Base-by-base conservation (phyloP, 2,113 vertebrate genomes). In the Sakesphorus luctuosus region DNA sequence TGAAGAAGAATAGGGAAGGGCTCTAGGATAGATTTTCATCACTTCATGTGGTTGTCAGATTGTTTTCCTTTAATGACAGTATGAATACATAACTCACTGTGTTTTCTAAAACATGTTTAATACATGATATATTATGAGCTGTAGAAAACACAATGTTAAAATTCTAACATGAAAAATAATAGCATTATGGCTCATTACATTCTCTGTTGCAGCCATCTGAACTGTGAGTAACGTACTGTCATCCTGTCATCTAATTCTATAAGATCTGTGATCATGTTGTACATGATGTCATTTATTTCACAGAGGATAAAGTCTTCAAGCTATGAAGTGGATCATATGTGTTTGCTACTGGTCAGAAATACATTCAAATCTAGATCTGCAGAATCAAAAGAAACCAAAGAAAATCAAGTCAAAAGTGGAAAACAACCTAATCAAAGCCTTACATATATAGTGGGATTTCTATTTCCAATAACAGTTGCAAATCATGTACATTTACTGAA, bases 81-180 rank as follows among this genome's bases (percentile, higher is more conserved):
- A 89, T 87, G 71, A 95, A 97, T 94, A 92, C 56, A 83, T 74
- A 96, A 96, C 63, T 96, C 58, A 79, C 85, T 55, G 72, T 74
- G 24, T 66, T 94, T 97, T 96, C 93, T 78, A 72, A 83, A 91
- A 89, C 76, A 97, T 94, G 90, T 97, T 98, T 98, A 97, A 98
- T 97, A 92, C 77, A 96, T 96, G 91, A 84, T 97, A 92, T 97
- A 97, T 97, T 97, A 97, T 97, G 77, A 95, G 94, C 92, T 94
- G 56, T 87, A 94, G 83, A 97, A 97, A 98, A 96, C 50, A 97
- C 65, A 97, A 53, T 94, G 96, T 97, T 97, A 97, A 97, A 96
- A 97, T 97, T 97, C 90, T 82, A 96, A 96, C 73, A 17, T 97
- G 95, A 97, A 98, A 98, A 98, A 97, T 97, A 97, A 98, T 94